These are phyloP conservation scores for Oscheius sp. DNA, from an alignment of 2,888 invertebrate genomes.

Conservation along the genomic window DNA sequence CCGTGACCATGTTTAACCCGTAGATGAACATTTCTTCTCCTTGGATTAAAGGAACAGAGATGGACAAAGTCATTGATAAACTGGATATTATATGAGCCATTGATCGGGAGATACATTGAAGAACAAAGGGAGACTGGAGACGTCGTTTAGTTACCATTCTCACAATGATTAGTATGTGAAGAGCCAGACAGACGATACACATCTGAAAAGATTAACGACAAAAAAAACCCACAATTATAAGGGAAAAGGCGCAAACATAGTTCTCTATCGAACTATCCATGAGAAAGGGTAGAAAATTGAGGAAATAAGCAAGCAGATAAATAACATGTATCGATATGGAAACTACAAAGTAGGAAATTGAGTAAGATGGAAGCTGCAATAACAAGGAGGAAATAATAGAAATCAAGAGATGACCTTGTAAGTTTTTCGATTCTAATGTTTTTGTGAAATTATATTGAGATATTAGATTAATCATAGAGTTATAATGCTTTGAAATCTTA, in stretches of 20 bases:
- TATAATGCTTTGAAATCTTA: no score
- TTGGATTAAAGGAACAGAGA: constrained; percentile 14
- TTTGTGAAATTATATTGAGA: no score
- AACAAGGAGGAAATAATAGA: no score
- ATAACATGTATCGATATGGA: no score
- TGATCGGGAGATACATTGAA: constrained; percentile 8
- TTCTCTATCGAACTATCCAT: no score
- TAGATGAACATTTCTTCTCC: neutral
- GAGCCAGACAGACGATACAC: constrained; percentile 4
- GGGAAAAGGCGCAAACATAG: constrained; percentile 9
- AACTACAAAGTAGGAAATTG: no score
- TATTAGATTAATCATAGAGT: no score
- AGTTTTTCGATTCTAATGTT: no score
- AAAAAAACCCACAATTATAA: neutral
- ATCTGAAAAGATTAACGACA: neutral
- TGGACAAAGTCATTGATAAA: constrained; percentile 15
- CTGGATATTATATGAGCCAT: constrained; percentile 3
- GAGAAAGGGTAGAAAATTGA: no score
- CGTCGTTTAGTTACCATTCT: neutral
- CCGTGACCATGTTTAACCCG: constrained; percentile 13
- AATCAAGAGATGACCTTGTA: no score
- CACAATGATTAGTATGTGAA: neutral
- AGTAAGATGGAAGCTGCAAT: no score
- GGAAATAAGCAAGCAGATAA: no score
- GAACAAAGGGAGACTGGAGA: constrained; percentile 4